Percentiles rank a stretch among this genome's conserved stretches.
Evolutionary conservation across 2,113 vertebrate species (phyloP).

Genomic region (Callorhinus ursinus): DNA sequence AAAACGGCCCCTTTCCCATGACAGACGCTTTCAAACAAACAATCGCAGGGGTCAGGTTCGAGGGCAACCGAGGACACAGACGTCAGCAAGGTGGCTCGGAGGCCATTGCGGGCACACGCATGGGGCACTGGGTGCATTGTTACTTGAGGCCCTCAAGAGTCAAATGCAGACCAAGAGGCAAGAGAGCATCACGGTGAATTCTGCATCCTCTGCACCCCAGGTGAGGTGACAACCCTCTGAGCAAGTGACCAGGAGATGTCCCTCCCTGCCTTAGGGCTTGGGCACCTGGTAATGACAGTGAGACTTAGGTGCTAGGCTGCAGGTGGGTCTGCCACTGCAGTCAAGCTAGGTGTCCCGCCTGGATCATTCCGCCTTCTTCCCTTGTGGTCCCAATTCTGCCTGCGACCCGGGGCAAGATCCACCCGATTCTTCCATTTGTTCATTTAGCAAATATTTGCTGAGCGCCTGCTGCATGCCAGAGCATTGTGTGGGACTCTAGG

Average conservation of each 20-base stretch:
- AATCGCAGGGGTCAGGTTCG: fast-evolving
- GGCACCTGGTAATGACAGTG: fast-evolving
- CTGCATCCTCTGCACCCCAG: background rate
- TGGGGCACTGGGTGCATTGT: fast-evolving
- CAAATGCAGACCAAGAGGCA: background rate
- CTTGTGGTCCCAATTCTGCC: background rate
- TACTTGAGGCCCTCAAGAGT: background rate
- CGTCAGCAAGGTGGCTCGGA: fast-evolving
- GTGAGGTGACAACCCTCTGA: fast-evolving
- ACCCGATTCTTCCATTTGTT: background rate
- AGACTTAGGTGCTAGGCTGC: fast-evolving
- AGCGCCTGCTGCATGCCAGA: background rate
- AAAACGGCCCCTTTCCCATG: background rate
- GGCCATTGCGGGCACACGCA: background rate
- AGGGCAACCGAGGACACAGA: background rate
- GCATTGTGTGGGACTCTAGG: background rate
- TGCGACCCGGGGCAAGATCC: background rate
- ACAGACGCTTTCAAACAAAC: background rate
- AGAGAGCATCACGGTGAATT: background rate
- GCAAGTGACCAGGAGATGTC: background rate
- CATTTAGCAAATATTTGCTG: background rate
- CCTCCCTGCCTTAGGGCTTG: background rate
- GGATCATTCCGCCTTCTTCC: background rate
- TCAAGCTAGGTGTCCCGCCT: background rate
- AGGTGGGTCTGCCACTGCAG: background rate